Conservation (phyloP, 2,113 vertebrate genomes). For the Heptranchias perlo region DNA sequence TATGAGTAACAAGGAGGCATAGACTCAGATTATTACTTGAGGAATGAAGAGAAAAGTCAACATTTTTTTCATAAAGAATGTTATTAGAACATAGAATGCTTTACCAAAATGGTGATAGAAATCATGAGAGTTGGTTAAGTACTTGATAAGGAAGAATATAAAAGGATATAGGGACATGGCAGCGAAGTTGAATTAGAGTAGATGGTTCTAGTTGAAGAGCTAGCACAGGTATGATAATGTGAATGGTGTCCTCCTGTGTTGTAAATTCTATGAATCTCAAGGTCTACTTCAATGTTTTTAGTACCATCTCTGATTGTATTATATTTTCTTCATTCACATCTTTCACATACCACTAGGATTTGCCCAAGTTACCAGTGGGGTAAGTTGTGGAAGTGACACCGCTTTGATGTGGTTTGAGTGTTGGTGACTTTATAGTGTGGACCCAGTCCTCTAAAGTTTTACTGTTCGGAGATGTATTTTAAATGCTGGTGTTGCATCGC, state of each 20-base stretch:
- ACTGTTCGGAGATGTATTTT: not conserved
- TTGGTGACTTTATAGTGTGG: not conserved
- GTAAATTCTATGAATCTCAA: not conserved
- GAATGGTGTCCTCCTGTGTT: not conserved
- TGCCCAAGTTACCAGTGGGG: not conserved
- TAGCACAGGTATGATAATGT: not conserved
- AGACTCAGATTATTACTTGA: not conserved
- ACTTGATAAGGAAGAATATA: not conserved
- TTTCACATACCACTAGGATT: conserved; percentile 12
- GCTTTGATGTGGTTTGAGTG: not conserved
- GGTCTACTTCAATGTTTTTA: not conserved
- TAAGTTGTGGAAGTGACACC: not conserved
- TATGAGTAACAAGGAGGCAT: not conserved
- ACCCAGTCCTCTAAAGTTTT: not conserved
- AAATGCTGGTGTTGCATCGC: not conserved
- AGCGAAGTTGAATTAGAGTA: not conserved
- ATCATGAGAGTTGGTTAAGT: not conserved
- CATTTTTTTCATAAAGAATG: not conserved
- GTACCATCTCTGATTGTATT: not conserved
- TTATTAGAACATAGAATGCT: not conserved
- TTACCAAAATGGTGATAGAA: not conserved
- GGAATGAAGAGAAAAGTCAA: not conserved
- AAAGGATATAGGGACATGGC: not conserved
- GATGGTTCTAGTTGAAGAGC: not conserved
- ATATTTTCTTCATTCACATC: conserved; percentile 14